These are phyloP conservation scores for Epinephelus cyanopodus DNA, from an alignment of 2,113 vertebrate species.

Conservation along the genomic window DNA sequence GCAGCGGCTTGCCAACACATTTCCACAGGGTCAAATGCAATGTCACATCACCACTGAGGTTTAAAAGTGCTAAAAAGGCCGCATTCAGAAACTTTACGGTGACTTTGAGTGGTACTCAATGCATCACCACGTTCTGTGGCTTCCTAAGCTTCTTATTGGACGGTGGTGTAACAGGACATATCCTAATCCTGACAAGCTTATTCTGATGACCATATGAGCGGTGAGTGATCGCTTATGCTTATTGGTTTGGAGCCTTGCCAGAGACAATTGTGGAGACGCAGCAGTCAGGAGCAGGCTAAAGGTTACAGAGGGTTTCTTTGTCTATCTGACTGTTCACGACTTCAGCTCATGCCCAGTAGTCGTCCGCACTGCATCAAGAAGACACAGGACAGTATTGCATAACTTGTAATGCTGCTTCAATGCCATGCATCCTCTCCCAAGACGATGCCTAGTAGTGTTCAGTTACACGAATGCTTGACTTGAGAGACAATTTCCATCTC, in stretches of 20 bases:
- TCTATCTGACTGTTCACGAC: slow-evolving; percentile 7
- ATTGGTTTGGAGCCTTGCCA: slow-evolving; percentile 53
- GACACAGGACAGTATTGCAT: slow-evolving; percentile 21
- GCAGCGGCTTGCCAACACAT: slow-evolving; percentile 51
- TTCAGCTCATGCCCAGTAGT: not conserved
- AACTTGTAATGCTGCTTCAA: slow-evolving; percentile 37
- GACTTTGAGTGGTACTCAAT: slow-evolving; percentile 40
- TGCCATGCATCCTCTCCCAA: slow-evolving; percentile 36
- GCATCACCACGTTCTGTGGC: slow-evolving; percentile 35
- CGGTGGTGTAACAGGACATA: slow-evolving; percentile 59
- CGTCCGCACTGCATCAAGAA: not conserved
- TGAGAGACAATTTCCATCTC: slow-evolving; percentile 45
- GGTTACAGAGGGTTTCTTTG: slow-evolving; percentile 31
- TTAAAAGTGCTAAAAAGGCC: slow-evolving; percentile 42
- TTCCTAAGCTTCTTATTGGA: slow-evolving; percentile 70
- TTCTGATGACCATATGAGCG: slow-evolving; percentile 56
- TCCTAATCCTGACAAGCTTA: slow-evolving; percentile 63
- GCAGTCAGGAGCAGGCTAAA: slow-evolving; percentile 44
- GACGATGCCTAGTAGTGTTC: slow-evolving; percentile 26
- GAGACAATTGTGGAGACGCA: slow-evolving; percentile 23
- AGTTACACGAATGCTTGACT: slow-evolving; percentile 29
- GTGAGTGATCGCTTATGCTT: slow-evolving; percentile 51
- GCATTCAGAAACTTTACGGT: slow-evolving; percentile 35
- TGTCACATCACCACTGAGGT: slow-evolving; percentile 24
- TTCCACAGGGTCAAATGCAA: slow-evolving; percentile 55